Evolutionary conservation across 92 coral and sea anemone genomes (phyloP), one percentile per base, ranked within the genome.

Genomic region (Phymanthus crucifer): DNA sequence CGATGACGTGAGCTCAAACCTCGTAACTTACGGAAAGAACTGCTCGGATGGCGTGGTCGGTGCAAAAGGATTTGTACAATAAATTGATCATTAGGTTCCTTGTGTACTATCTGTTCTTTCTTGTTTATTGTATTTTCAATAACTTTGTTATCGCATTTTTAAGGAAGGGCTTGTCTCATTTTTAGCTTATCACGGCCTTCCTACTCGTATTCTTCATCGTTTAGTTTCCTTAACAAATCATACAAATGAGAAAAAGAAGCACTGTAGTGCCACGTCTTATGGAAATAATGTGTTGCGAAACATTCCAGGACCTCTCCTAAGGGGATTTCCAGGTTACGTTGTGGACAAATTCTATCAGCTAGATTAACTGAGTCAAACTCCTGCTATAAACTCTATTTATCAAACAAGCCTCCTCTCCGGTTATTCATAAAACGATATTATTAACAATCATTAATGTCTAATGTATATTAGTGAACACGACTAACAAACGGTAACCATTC

Each of bases 21-120:
- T 29, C 14, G 68, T 27, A 61, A 61, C 68, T 61, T 61, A 61
- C 32, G 68, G 68, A 61, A n/a, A 61, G 68, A 34, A 5, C 29
- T 61, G 36, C 68, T 61, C 68, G 68, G 68, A 61, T 61, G 18
- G 68, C 33, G 35, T 61, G 68, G 68, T 61, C 29, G 68, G 68
- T 61, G 29, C 68, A 61, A 19, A 19, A 54, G 26, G 12, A n/a
- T 29, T 61, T 29, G 0, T 6, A 61, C 26, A 24, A 61, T 0
- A 27, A 61, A 29, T 24, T 61, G 4, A 24, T 27, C 7, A 27
- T 61, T 24, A 24, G 12, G 10, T 24, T 54, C 1, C 64, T 54
- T 54, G 64, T 14, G 4, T 9, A 61, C 4, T 54, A 5, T 24
- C 29, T 61, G 68, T 61, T 61, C 34, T 26, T 61, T 61, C 14